Percentiles rank a stretch among this genome's conserved stretches.
These are phyloP conservation scores for Arge pagana DNA, from an alignment of 2,888 invertebrate genomes.

Conservation along the genomic window DNA sequence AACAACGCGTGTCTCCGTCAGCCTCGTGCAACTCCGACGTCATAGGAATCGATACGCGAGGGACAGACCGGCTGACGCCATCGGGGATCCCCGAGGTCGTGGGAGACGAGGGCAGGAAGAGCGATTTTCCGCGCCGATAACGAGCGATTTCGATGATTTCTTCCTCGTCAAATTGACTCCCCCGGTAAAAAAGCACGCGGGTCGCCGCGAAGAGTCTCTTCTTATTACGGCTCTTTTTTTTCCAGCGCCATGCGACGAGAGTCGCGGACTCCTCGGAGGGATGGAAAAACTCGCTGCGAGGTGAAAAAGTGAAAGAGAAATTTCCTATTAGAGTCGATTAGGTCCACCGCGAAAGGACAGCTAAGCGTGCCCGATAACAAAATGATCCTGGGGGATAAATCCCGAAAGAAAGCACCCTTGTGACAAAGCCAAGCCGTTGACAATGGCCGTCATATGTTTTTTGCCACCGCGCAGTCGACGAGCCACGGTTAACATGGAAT, in stretches of 20 bases:
- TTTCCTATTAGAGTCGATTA: too few relatives aligned
- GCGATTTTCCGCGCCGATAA: too few relatives aligned
- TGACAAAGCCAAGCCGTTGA: constrained; percentile 23
- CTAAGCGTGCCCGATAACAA: constrained; percentile 11
- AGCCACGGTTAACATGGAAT: constrained; percentile 48
- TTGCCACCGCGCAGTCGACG: constrained; percentile 40
- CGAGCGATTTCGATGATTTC: too few relatives aligned
- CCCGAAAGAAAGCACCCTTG: constrained; percentile 22
- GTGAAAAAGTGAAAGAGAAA: too few relatives aligned
- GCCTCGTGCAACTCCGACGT: background rate
- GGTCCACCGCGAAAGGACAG: too few relatives aligned
- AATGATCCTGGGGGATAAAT: constrained; percentile 15
- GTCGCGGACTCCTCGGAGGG: too few relatives aligned
- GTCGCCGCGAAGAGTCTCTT: too few relatives aligned
- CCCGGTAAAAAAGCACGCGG: too few relatives aligned
- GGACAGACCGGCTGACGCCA: constrained; percentile 18
- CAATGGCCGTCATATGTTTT: constrained; percentile 34
- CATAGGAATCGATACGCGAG: constrained; percentile 18
- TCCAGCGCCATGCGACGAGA: too few relatives aligned
- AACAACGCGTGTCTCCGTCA: background rate
- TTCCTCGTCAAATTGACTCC: too few relatives aligned
- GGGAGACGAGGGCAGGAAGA: background rate
- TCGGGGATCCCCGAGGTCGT: background rate
- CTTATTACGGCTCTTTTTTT: too few relatives aligned
- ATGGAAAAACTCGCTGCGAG: too few relatives aligned